Conservation (phyloP, 1,140 invertebrate genomes). For the Aphidius gifuensis region DNA sequence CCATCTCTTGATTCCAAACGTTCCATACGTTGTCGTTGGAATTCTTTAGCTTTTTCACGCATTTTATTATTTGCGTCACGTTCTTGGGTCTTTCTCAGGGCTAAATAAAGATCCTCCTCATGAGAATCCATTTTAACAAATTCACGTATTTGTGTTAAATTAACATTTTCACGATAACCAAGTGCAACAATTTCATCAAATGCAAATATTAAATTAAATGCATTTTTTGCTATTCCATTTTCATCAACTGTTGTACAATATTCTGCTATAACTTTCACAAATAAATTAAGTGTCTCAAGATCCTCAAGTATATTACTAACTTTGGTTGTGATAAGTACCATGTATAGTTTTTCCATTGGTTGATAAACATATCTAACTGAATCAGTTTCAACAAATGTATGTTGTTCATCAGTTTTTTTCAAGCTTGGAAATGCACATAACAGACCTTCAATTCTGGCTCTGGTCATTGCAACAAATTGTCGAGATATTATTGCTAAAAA, state of each 20-base stretch:
- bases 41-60: constrained; percentile 95
- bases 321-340: constrained; percentile 97
- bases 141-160: constrained; percentile 95
- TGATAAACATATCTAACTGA: constrained; percentile 99
- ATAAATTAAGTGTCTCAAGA: constrained; percentile 93
- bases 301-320: constrained; percentile 99
- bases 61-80: constrained; percentile 95
- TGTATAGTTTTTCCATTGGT: constrained; percentile 95
- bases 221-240: constrained; percentile 90
- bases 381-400: constrained; percentile 99
- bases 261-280: constrained; percentile 95
- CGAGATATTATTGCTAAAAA: constrained; percentile 87
- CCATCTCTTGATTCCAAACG: constrained; percentile 76
- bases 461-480: constrained; percentile 99
- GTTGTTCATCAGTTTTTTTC: constrained; percentile 92
- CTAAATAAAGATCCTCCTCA: constrained; percentile 97
- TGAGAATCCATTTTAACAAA: constrained; percentile 99
- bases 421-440: constrained; percentile 97
- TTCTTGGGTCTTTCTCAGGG: constrained; percentile 95
- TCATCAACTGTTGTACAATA: constrained; percentile 90
- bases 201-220: constrained; percentile 97
- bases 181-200: constrained; percentile 99
- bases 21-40: constrained; percentile 80
- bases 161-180: constrained; percentile 97
- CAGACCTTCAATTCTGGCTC: constrained; percentile 96